phyloP scores from a whole-genome alignment of 2,888 invertebrate genomes.

The Lithophane ornitopus region DNA sequence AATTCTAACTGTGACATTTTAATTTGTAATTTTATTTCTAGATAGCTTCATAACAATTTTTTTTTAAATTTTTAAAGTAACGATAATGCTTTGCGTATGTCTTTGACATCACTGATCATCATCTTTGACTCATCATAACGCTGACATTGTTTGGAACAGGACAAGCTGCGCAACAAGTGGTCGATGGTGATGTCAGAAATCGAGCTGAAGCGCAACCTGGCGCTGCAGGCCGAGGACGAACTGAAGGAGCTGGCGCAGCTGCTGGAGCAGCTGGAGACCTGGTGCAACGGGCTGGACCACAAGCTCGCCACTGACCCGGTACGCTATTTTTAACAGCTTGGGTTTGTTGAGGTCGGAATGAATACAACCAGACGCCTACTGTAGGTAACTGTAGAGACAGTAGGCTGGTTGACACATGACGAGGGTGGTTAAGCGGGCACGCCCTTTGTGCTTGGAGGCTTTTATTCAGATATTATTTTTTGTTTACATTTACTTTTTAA shows the following conservation, averaged over 20 bases:
- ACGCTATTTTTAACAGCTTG: background rate
- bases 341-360: background rate
- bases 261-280: slow-evolving; percentile 78
- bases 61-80: too few species aligned
- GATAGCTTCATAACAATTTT: too few species aligned
- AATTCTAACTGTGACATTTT: too few species aligned
- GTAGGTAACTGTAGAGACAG: background rate
- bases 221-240: slow-evolving; percentile 90
- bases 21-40: too few species aligned
- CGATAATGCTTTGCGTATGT: background rate
- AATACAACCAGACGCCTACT: background rate
- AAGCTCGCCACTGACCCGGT: slow-evolving; percentile 25
- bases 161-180: slow-evolving; percentile 92
- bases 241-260: slow-evolving; percentile 87
- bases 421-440: too few species aligned
- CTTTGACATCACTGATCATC: too few species aligned
- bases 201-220: slow-evolving; percentile 89
- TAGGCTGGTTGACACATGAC: background rate
- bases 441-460: too few species aligned
- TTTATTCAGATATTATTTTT: too few species aligned
- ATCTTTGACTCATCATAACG: too few species aligned
- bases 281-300: slow-evolving; percentile 70
- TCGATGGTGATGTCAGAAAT: slow-evolving; percentile 92
- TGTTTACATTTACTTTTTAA: too few species aligned
- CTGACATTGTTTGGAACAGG: slow-evolving; percentile 69